Base-by-base conservation (phyloP, 2,797 vertebrate species). In the Sebastes oblongus region DNA sequence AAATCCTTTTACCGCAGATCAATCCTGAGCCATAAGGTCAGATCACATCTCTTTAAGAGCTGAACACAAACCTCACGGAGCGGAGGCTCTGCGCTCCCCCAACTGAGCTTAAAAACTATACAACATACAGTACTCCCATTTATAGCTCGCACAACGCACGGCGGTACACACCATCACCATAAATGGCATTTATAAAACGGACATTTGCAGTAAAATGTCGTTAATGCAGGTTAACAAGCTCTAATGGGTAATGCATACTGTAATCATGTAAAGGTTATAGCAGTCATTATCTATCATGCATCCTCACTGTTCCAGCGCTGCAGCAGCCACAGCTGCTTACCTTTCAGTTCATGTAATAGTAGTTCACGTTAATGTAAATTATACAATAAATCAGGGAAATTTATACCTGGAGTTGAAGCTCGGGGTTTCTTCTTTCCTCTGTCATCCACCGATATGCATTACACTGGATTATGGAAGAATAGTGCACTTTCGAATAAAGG, bases 1-100 rank as follows among this genome's bases (percentile, higher is more conserved):
- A 91, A 91, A 87, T 83, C 80, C 34, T 91, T 94, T 88, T 72
- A 83, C 89, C 81, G 10, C 82, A 78, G 83, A 92, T 93, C 92
- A 87, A 91, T 93, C 70, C 24, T 7, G 56, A 85, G 78, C 70
- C 80, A 74, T 58, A 25, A 88, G 91, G 85, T 92, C 88, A 88
- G 79, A 85, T 88, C 66, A 7, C 50, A 69, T 86, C 76, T 62
- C 80, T 86, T 80, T 83, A 75, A 78, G 62, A 81, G 83, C 73
- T 30, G 52, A 65, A 67, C 24, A 42, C 42, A 72, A 71, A 64
- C 70, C 61, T 77, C 36, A 56, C 2, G 2, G 27, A 68, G 61
- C 3, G 2, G 27, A 66, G 61, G 36, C 55, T 59, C 32, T 8
- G 25, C 20, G 16, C 46, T 55, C 58, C 66, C 12, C 36, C 62